Evolutionary conservation across 2,888 invertebrate species (phyloP), one percentile per base, ranked within the genome.

Genomic region (Habrosyne pyritoides): DNA sequence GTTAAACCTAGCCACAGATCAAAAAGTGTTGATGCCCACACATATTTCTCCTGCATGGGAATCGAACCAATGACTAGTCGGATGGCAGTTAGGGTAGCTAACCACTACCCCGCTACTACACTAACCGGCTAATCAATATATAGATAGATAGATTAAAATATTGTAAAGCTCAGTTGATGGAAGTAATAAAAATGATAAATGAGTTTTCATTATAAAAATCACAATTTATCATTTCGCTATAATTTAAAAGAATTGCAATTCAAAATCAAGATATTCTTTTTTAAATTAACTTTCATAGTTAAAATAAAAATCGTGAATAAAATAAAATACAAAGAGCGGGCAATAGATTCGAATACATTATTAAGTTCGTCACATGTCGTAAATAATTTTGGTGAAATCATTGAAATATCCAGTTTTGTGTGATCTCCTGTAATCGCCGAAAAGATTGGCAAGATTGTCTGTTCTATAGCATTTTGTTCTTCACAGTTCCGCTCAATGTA

Each of bases 331-430:
- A 33, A 42, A 42, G n/a, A 42, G 36, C 36, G 30, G n/a, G 33
- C 33, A n/a, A 60, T 53, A 28, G 42, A 42, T 42, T 18, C 12
- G 42, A 42, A 42, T 42, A 18, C 18, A 42, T 42, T 42, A 42
- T 42, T 42, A 42, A n/a, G 33, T 33, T n/a, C n/a, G 8, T 42
- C n/a, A 42, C 33, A 33, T 33, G 33, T 18, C 42, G 42, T 42
- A 42, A 42, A 42, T 42, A 18, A 42, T 8, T 42, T 42, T 2
- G 18, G 18, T 42, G 42, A 42, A 18, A 14, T 42, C 42, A 18
- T 42, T 42, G 18, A 42, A 18, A 42, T 42, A 42, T 42, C 42
- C 42, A 18, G 42, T 18, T 42, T 18, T 42, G 36, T 14, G 36
- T 36, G 36, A 42, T 18, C 42, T 42, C 18, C 18, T 5, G 18